phyloP scores from a whole-genome alignment of 2,888 invertebrate genomes.

The Cordylochernes scorpioides region DNA sequence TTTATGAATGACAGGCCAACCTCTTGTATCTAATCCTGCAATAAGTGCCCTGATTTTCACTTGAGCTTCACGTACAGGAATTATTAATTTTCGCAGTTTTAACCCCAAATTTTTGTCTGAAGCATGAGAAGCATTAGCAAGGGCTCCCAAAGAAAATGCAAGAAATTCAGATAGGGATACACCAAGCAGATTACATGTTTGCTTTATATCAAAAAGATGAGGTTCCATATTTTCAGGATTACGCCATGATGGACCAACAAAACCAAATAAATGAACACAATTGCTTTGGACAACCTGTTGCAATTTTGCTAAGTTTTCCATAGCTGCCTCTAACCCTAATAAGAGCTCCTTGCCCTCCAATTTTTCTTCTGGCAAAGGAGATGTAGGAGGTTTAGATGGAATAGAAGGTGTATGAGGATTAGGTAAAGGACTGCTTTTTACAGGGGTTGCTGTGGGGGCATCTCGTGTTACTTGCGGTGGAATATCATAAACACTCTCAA shows the following conservation, averaged over 20 bases:
- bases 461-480: constrained; percentile 24
- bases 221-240: constrained; percentile 46
- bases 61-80: constrained; percentile 50
- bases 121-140: constrained; percentile 47
- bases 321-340: constrained; percentile 42
- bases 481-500: constrained; percentile 22
- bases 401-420: not conserved
- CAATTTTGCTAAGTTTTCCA: constrained; percentile 42
- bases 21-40: constrained; percentile 40
- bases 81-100: constrained; percentile 48
- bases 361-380: constrained; percentile 1
- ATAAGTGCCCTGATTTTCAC: constrained; percentile 49
- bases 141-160: constrained; percentile 60
- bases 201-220: constrained; percentile 51
- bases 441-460: constrained; percentile 12
- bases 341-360: constrained; percentile 27
- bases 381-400: not conserved
- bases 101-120: constrained; percentile 41
- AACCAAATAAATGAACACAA: constrained; percentile 44
- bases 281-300: constrained; percentile 55
- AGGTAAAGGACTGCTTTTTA: constrained; percentile 1
- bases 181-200: constrained; percentile 45
- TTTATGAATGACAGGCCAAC: constrained; percentile 56
- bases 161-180: constrained; percentile 59
- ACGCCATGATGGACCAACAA: constrained; percentile 45